These are phyloP conservation scores for Amorpha juglandis DNA, from an alignment of 2,888 invertebrate genomes.

Conservation along the genomic window DNA sequence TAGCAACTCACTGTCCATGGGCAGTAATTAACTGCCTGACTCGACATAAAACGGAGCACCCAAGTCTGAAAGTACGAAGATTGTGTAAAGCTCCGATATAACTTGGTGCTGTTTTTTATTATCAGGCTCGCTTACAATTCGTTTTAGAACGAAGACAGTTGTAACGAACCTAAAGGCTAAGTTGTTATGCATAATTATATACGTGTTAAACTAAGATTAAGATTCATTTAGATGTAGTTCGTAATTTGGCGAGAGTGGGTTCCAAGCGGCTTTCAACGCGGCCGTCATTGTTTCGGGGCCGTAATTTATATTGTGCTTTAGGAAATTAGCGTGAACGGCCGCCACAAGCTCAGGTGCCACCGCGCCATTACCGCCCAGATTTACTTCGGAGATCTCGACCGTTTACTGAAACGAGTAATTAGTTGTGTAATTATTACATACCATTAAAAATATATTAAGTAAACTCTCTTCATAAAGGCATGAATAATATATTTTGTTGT, in stretches of 20 bases:
- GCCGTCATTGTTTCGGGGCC: slow-evolving; percentile 71
- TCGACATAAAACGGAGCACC: slow-evolving; percentile 64
- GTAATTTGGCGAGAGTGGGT: slow-evolving; percentile 56
- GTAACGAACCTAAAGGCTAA: not conserved
- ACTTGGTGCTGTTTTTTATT: slow-evolving; percentile 44
- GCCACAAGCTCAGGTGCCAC: slow-evolving; percentile 67
- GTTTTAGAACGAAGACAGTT: slow-evolving; percentile 19
- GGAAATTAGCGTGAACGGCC: slow-evolving; percentile 67
- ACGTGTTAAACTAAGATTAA: slow-evolving; percentile 44
- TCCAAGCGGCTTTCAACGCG: slow-evolving; percentile 46
- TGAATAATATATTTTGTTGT: slow-evolving; percentile 29
- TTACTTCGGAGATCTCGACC: slow-evolving; percentile 59
- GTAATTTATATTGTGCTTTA: slow-evolving; percentile 78
- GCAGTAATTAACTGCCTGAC: slow-evolving; percentile 80
- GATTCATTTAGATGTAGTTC: slow-evolving; percentile 64
- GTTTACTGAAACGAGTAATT: slow-evolving; percentile 63
- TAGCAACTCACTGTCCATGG: slow-evolving; percentile 73
- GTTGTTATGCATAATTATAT: slow-evolving; percentile 2
- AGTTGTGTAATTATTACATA: slow-evolving; percentile 66
- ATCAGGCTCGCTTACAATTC: slow-evolving; percentile 29
- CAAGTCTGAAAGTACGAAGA: slow-evolving; percentile 53
- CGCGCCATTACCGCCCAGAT: slow-evolving; percentile 70
- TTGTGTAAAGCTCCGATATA: slow-evolving; percentile 48
- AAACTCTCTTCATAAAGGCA: slow-evolving; percentile 31
- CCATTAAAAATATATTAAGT: slow-evolving; percentile 68